Evolutionary conservation across 2,113 vertebrate species (phyloP).

Genomic region (Serilophus lunatus): DNA sequence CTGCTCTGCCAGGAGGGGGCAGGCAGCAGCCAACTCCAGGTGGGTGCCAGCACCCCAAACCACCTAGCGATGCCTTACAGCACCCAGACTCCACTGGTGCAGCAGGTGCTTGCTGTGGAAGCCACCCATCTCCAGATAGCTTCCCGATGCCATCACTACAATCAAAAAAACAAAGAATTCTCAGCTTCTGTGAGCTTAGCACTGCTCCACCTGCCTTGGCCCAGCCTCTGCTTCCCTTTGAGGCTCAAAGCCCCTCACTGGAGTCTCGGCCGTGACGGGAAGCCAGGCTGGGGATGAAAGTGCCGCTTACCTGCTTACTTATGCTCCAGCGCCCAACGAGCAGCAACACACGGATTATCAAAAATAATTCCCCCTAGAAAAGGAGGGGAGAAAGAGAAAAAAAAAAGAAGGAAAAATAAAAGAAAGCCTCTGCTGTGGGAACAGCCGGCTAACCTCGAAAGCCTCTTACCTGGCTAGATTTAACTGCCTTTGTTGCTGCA

Average conservation of each 20-base stretch:
- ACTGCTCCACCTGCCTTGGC: neutral
- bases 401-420: neutral
- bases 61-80: fast-evolving
- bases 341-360: slow-evolving; percentile 13
- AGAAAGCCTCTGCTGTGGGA: slow-evolving; percentile 16
- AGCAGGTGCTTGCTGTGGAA: neutral
- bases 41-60: neutral
- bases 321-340: slow-evolving; percentile 30
- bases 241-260: slow-evolving; percentile 9
- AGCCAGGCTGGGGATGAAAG: slow-evolving; percentile 5
- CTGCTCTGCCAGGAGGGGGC: neutral
- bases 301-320: slow-evolving; percentile 32
- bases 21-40: neutral
- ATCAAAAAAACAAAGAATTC: neutral
- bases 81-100: fast-evolving
- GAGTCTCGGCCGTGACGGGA: neutral
- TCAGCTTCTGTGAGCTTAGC: neutral
- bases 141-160: neutral
- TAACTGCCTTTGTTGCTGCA: slow-evolving; percentile 62
- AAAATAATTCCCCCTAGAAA: slow-evolving; percentile 50
- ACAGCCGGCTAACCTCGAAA: slow-evolving; percentile 13
- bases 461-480: slow-evolving; percentile 53
- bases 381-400: neutral
- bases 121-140: neutral
- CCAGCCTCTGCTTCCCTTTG: neutral